Evolutionary conservation across 2,797 vertebrate species (phyloP).

Genomic region (Cyprinodon diabolis): DNA sequence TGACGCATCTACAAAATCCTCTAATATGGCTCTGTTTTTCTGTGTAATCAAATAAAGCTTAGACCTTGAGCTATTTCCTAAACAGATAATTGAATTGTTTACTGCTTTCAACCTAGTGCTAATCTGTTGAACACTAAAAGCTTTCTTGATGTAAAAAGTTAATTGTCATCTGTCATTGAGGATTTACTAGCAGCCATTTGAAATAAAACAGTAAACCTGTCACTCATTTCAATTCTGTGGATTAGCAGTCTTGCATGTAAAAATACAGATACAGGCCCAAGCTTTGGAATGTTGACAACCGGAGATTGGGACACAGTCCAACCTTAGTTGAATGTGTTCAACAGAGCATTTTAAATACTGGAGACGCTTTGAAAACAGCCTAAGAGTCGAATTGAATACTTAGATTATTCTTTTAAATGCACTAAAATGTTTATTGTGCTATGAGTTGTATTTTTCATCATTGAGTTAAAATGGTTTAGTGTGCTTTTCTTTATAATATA

Average conservation of each 20-base stretch:
- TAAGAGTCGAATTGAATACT: slow-evolving; percentile 49
- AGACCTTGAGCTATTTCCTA: background rate
- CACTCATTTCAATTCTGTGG: slow-evolving; percentile 15
- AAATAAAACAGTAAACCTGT: background rate
- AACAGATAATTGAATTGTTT: background rate
- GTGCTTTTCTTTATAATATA: slow-evolving; percentile 23
- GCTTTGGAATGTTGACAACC: slow-evolving; percentile 36
- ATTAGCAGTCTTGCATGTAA: slow-evolving; percentile 14
- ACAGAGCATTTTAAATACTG: slow-evolving; percentile 43
- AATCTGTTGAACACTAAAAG: background rate
- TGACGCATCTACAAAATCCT: background rate
- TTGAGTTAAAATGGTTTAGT: slow-evolving; percentile 44
- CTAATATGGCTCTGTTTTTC: background rate
- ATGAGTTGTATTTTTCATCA: slow-evolving; percentile 31
- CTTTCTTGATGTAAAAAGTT: slow-evolving; percentile 2
- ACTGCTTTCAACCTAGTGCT: background rate
- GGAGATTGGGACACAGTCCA: slow-evolving; percentile 42
- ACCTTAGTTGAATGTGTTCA: slow-evolving; percentile 37
- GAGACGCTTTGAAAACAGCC: slow-evolving; percentile 25
- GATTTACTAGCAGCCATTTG: slow-evolving; percentile 5
- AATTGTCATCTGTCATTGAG: slow-evolving; percentile 9
- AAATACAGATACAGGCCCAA: slow-evolving; percentile 24
- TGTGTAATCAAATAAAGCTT: background rate
- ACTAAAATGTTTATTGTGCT: slow-evolving; percentile 23
- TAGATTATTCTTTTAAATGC: slow-evolving; percentile 54